Evolutionary conservation across 2,888 invertebrate species (phyloP).

Genomic region (Thalpophila matura): DNA sequence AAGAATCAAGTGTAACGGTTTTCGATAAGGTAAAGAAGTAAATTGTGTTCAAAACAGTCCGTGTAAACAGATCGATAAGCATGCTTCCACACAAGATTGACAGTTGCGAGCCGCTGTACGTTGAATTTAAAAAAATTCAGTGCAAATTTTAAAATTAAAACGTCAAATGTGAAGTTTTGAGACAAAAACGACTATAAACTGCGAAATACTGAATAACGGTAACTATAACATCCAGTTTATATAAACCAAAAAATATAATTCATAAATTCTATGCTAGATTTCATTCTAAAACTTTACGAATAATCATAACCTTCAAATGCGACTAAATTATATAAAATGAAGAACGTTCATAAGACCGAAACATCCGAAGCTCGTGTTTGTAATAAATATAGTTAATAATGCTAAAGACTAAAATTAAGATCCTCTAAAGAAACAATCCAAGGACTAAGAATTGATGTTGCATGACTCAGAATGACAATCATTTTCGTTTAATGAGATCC

Average conservation of each 20-base stretch:
- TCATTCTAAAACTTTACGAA: constrained; percentile 11
- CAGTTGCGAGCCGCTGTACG: constrained; percentile 49
- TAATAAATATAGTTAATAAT: constrained; percentile 13
- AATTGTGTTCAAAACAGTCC: constrained; percentile 77
- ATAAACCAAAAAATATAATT: neutral
- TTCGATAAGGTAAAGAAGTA: constrained; percentile 62
- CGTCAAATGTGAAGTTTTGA: constrained; percentile 18
- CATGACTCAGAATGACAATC: constrained; percentile 53
- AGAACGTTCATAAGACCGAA: constrained; percentile 32
- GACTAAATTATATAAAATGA: constrained; percentile 39
- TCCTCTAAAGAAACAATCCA: constrained; percentile 21
- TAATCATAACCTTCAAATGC: constrained; percentile 44
- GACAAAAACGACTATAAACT: constrained; percentile 6
- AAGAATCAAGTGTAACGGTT: constrained; percentile 49
- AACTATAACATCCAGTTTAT: constrained; percentile 4
- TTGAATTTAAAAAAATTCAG: constrained; percentile 37
- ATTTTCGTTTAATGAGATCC: constrained; percentile 33
- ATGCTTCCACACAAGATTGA: constrained; percentile 67
- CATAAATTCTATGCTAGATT: neutral
- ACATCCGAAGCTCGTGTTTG: constrained; percentile 3
- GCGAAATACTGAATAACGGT: constrained; percentile 2
- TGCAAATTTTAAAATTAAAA: constrained; percentile 25
- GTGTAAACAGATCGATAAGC: constrained; percentile 88
- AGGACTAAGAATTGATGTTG: constrained; percentile 48
- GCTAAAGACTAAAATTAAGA: constrained; percentile 24